These are phyloP conservation scores for Passer domesticus DNA, from an alignment of 2,113 vertebrate genomes.

Conservation along the genomic window DNA sequence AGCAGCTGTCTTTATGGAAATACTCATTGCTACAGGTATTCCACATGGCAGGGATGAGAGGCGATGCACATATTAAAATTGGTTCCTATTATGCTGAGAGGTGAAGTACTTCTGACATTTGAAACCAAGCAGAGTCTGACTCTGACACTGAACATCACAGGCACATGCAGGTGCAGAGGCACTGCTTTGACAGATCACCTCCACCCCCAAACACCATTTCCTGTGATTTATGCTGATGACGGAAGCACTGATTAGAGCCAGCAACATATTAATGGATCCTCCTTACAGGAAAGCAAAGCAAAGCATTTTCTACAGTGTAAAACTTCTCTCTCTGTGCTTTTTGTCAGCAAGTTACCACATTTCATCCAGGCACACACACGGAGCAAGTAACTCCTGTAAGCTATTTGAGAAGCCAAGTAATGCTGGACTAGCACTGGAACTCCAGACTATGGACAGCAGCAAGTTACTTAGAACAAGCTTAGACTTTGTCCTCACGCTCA, in stretches of 20 bases:
- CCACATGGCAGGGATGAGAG: background rate
- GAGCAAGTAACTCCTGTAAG: background rate
- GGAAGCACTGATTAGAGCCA: fast-evolving
- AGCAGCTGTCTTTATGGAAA: background rate
- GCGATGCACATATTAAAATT: fast-evolving
- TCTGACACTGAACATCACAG: background rate
- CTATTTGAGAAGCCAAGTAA: background rate
- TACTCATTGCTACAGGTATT: background rate
- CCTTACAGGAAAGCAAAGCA: background rate
- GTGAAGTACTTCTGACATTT: background rate
- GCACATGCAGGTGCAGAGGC: background rate
- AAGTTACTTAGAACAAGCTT: background rate
- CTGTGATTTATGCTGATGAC: background rate
- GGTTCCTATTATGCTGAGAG: background rate
- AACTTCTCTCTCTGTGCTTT: background rate
- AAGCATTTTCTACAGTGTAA: background rate
- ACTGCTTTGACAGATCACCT: background rate
- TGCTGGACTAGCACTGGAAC: background rate
- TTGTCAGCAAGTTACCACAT: background rate
- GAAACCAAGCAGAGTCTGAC: background rate
- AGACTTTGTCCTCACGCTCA: background rate
- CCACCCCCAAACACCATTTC: background rate
- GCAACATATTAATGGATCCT: fast-evolving
- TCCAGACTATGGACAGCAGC: background rate
- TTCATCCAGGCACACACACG: fast-evolving